Conservation (phyloP, 2,113 vertebrate genomes). For the Acrocephalus arundinaceus region DNA sequence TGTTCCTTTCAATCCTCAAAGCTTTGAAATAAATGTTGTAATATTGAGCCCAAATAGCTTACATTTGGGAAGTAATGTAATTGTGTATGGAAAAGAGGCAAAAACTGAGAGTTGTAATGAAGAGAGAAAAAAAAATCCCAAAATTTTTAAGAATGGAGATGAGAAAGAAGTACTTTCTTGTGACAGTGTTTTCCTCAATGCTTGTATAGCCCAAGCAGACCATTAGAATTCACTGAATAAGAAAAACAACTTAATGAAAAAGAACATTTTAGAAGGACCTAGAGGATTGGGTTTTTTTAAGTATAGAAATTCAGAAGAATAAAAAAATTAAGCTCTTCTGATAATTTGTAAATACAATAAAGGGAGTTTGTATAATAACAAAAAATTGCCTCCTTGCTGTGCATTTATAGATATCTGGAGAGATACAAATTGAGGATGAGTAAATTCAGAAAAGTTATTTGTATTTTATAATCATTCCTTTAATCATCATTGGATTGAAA, state of each 20-base stretch:
- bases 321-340: background rate
- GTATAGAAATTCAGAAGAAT: background rate
- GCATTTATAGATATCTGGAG: background rate
- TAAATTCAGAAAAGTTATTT: background rate
- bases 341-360: background rate
- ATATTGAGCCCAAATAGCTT: background rate
- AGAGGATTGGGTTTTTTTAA: background rate
- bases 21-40: background rate
- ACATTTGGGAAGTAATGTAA: background rate
- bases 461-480: background rate
- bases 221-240: background rate
- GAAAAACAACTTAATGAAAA: background rate
- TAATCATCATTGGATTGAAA: background rate
- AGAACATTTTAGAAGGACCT: background rate
- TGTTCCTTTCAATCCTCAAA: background rate
- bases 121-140: background rate
- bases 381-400: background rate
- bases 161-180: background rate
- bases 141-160: background rate
- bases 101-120: background rate
- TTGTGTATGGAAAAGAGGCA: background rate
- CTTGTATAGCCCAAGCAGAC: background rate
- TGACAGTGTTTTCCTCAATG: accelerated
- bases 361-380: background rate
- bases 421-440: background rate